These are phyloP conservation scores for Cyclopterus lumpus DNA, from an alignment of 2,797 vertebrate species.

Conservation along the genomic window DNA sequence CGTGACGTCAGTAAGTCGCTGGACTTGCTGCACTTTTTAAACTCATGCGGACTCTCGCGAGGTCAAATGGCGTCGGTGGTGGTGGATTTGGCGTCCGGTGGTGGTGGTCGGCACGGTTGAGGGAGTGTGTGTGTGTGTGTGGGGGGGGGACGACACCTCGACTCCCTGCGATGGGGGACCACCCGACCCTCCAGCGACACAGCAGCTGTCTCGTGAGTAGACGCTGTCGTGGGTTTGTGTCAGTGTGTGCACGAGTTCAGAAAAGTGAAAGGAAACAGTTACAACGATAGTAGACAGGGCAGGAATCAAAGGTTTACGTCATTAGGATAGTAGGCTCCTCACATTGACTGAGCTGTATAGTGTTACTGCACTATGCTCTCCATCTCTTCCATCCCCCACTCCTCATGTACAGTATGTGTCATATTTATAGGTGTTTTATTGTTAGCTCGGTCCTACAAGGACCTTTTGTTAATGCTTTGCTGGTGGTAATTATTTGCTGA, in stretches of 20 bases:
- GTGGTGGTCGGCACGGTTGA: background rate
- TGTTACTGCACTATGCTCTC: background rate
- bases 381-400: background rate
- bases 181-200: conserved; percentile 45
- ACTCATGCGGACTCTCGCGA: background rate
- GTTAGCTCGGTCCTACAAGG: conserved; percentile 1
- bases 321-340: background rate
- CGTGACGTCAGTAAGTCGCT: background rate
- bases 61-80: background rate
- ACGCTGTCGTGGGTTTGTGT: background rate
- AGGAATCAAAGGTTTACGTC: background rate
- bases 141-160: background rate
- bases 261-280: background rate
- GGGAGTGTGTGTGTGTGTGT: no score
- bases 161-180: conserved; percentile 60
- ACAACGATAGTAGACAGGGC: background rate
- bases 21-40: conserved; percentile 12
- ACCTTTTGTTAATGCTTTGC: background rate
- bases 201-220: conserved; percentile 70
- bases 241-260: background rate
- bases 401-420: background rate
- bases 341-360: background rate
- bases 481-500: background rate
- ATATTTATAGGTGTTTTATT: background rate
- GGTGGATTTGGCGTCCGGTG: background rate